These are phyloP conservation scores for Geococcyx californianus DNA, from an alignment of 2,113 vertebrate species.

Conservation along the genomic window DNA sequence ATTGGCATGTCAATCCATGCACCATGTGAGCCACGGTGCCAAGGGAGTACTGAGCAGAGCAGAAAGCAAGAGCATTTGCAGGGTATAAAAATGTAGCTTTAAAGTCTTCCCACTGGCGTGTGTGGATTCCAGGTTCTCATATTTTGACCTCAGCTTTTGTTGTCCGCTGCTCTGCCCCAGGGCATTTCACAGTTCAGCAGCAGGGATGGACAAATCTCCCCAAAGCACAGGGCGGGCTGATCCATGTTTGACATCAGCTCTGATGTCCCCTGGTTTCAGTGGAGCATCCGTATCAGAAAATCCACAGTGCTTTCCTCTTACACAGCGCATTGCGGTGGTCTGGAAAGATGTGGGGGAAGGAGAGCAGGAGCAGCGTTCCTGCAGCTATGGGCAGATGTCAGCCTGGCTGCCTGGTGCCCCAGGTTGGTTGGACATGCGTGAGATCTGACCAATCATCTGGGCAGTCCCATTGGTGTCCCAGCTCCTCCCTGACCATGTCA, in stretches of 20 bases:
- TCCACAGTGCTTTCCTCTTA: fast-evolving
- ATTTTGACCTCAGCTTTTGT: not conserved
- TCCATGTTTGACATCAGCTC: not conserved
- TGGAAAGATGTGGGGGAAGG: not conserved
- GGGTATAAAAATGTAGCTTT: not conserved
- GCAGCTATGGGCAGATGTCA: not conserved
- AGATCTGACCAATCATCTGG: not conserved
- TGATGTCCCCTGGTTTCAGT: not conserved
- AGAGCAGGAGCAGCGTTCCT: too few relatives aligned
- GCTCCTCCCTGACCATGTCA: fast-evolving
- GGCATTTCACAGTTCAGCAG: not conserved
- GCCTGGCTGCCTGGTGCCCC: not conserved
- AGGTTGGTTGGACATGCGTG: not conserved
- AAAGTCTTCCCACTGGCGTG: not conserved
- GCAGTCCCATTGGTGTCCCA: not conserved
- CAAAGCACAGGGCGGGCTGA: fast-evolving
- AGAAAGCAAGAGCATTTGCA: not conserved
- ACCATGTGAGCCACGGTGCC: fast-evolving
- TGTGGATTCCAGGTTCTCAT: not conserved
- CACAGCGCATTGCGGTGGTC: fast-evolving
- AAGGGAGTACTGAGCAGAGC: not conserved
- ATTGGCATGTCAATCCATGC: fast-evolving
- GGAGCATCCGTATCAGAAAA: not conserved
- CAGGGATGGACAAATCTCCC: not conserved
- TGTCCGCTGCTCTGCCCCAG: not conserved